phyloP scores from a whole-genome alignment of 2,113 vertebrate genomes.

The Opisthocomus hoazin region DNA sequence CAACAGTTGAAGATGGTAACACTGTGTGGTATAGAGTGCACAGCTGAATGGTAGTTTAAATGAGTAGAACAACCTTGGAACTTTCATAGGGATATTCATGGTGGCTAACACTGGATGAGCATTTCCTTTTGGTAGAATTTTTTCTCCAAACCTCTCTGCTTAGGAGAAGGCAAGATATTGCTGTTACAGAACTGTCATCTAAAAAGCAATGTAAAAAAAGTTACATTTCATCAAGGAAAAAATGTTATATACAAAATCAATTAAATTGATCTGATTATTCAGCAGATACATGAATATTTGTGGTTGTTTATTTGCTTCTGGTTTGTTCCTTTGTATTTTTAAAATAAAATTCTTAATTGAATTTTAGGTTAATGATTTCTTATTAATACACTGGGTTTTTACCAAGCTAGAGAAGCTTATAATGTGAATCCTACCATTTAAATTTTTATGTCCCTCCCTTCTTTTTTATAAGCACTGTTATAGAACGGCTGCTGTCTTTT shows the following conservation, averaged over 20 bases:
- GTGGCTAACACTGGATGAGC: not conserved
- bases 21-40: not conserved
- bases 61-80: not conserved
- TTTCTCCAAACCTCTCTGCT: not conserved
- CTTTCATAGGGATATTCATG: not conserved
- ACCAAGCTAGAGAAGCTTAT: not conserved
- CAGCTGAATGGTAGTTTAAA: not conserved
- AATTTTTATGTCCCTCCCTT: not conserved
- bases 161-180: not conserved
- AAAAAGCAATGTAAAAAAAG: not conserved
- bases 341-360: not conserved
- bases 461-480: not conserved
- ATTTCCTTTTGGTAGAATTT: not conserved
- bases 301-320: not conserved
- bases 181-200: not conserved
- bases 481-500: not conserved
- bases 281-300: not conserved
- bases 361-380: not conserved
- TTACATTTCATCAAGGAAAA: fast-evolving
- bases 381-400: not conserved
- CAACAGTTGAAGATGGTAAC: not conserved
- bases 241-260: not conserved
- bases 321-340: not conserved
- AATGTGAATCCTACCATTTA: not conserved
- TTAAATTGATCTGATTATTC: not conserved